These are phyloP conservation scores for Tapirus terrestris DNA, from an alignment of 2,113 vertebrate genomes.

Conservation along the genomic window DNA sequence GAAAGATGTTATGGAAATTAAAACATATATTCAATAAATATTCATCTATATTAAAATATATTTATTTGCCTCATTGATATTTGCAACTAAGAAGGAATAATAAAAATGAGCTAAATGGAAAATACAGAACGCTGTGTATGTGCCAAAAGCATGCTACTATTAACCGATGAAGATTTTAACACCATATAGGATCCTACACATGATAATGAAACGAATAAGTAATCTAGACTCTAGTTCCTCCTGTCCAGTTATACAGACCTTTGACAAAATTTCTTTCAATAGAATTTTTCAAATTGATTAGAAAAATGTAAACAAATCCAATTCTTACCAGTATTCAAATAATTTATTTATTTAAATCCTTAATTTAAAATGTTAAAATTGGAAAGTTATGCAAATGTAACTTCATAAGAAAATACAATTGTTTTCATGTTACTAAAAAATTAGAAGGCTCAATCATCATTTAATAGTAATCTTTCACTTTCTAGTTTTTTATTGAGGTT, in stretches of 20 bases:
- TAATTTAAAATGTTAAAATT: background rate
- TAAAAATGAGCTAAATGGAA: constrained; percentile 1
- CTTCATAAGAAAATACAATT: background rate
- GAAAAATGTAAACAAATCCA: background rate
- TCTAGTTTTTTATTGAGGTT: background rate
- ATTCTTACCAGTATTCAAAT: background rate
- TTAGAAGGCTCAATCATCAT: background rate
- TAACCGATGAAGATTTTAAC: background rate
- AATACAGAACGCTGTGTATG: background rate
- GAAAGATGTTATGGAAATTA: background rate
- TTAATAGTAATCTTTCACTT: background rate
- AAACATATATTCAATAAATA: background rate
- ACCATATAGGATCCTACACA: background rate
- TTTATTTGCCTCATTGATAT: background rate
- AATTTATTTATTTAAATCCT: background rate
- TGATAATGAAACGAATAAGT: constrained; percentile 24
- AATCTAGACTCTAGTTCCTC: background rate
- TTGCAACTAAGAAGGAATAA: constrained; percentile 2
- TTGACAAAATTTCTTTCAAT: constrained; percentile 9
- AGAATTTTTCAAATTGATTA: background rate
- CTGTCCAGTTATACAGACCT: background rate
- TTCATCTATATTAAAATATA: background rate
- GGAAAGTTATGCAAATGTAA: background rate
- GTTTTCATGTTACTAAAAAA: constrained; percentile 24
- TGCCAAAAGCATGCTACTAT: background rate